These are phyloP conservation scores for Micrastur ruficollis DNA, from an alignment of 2,797 vertebrate species.

Conservation along the genomic window DNA sequence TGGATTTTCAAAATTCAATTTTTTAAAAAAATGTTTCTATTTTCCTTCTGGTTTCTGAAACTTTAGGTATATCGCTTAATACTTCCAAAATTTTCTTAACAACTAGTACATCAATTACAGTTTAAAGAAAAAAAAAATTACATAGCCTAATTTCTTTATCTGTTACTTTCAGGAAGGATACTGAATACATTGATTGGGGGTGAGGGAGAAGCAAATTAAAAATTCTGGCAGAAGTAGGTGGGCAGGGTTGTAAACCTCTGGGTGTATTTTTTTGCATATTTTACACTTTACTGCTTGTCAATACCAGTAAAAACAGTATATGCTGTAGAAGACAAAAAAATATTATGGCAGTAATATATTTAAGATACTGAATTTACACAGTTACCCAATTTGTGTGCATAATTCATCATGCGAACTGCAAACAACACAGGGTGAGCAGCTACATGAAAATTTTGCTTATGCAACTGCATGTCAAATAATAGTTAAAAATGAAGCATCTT, in stretches of 20 bases:
- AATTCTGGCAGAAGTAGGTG: neutral
- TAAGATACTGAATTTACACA: neutral
- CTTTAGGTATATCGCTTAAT: neutral
- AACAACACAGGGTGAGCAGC: neutral
- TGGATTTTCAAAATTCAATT: neutral
- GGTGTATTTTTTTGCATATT: neutral
- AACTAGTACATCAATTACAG: neutral
- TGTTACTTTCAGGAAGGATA: neutral
- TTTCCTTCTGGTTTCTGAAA: neutral
- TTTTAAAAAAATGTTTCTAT: neutral
- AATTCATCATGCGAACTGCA: neutral
- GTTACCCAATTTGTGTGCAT: neutral
- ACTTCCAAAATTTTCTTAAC: neutral
- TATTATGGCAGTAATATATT: neutral
- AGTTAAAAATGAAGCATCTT: neutral
- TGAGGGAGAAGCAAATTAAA: neutral
- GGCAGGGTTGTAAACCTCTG: neutral
- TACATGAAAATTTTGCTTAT: neutral
- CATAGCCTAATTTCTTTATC: neutral
- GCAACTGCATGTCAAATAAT: neutral
- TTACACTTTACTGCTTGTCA: neutral
- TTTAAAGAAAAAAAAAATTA: neutral
- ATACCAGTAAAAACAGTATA: neutral
- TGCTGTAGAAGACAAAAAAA: neutral
- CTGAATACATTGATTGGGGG: neutral